These are phyloP conservation scores for Rhamnusium bicolor DNA, from an alignment of 2,888 invertebrate species.

Conservation along the genomic window DNA sequence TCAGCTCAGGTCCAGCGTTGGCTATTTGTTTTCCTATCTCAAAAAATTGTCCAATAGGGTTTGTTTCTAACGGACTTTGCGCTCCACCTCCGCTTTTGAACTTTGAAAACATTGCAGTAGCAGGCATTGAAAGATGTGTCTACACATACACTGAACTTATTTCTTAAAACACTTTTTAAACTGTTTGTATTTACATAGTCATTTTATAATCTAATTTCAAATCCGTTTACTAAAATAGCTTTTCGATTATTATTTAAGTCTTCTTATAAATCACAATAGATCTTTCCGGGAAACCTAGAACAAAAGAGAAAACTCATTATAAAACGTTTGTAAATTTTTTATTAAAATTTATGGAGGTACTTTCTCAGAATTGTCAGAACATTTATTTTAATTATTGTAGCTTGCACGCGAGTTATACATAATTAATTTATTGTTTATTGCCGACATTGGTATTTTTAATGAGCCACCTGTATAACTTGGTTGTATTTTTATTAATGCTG, in stretches of 20 bases:
- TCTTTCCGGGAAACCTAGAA: conserved; percentile 19
- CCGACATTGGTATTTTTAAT: not conserved
- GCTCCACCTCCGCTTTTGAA: conserved; percentile 77
- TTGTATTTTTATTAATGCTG: not conserved
- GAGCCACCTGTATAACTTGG: not conserved
- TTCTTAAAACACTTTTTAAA: conserved; percentile 6
- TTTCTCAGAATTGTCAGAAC: not conserved
- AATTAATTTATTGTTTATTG: conserved; percentile 1
- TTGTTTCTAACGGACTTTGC: conserved; percentile 78
- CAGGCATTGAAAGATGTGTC: conserved; percentile 61
- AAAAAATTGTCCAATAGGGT: conserved; percentile 90
- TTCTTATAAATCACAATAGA: conserved; percentile 13
- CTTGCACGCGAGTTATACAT: not conserved
- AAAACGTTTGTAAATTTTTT: not conserved
- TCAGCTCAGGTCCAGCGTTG: conserved; percentile 89
- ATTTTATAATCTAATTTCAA: not conserved
- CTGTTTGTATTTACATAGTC: conserved; percentile 25
- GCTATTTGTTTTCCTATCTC: conserved; percentile 88
- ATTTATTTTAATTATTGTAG: not conserved
- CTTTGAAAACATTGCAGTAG: conserved; percentile 81
- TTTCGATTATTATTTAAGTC: conserved; percentile 5
- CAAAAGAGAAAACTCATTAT: conserved; percentile 1
- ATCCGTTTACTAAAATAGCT: conserved; percentile 3
- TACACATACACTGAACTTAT: conserved; percentile 20
- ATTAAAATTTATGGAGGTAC: conserved; percentile 3